A percentile compares a stretch with the other conserved stretches of the same genome.
Evolutionary conservation across 1,140 invertebrate species (phyloP).

Genomic region (Sweltsa coloradensis): DNA sequence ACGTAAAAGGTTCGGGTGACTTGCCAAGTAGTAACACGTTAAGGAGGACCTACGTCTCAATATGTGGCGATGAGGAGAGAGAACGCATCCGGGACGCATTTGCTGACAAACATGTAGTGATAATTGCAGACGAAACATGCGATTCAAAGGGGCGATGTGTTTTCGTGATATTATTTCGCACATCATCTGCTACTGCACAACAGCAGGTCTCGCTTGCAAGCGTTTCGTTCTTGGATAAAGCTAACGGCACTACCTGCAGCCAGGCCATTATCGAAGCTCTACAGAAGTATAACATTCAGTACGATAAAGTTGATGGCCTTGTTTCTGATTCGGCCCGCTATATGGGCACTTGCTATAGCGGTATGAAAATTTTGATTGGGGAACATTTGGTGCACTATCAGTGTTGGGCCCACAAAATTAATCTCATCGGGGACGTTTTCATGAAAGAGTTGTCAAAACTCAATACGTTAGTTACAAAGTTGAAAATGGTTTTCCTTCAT

Average conservation of each 20-base stretch:
- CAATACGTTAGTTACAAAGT: not conserved
- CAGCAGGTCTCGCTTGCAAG: not conserved
- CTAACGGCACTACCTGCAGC: slow-evolving; percentile 4
- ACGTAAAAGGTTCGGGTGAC: not conserved
- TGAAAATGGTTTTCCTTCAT: slow-evolving; percentile 1
- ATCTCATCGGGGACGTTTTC: not conserved
- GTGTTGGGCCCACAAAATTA: slow-evolving; percentile 3
- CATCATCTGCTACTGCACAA: not conserved
- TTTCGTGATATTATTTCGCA: not conserved
- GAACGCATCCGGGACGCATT: not conserved
- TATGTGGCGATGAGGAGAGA: not conserved
- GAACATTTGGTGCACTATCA: not conserved
- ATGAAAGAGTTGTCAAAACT: not conserved
- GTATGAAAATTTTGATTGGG: not conserved
- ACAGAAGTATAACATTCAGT: not conserved
- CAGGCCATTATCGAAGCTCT: slow-evolving; percentile 1
- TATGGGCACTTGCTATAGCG: slow-evolving; percentile 1
- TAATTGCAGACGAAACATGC: slow-evolving; percentile 1
- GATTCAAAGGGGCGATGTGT: slow-evolving; percentile 1
- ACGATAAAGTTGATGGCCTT: not conserved
- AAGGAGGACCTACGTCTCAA: not conserved
- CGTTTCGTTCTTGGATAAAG: no score
- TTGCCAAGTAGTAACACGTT: not conserved
- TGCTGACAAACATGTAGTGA: not conserved
- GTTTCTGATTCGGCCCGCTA: slow-evolving; percentile 1